phyloP scores from a whole-genome alignment of 2,888 invertebrate genomes.

The Caenorhabditis drosophilae region DNA sequence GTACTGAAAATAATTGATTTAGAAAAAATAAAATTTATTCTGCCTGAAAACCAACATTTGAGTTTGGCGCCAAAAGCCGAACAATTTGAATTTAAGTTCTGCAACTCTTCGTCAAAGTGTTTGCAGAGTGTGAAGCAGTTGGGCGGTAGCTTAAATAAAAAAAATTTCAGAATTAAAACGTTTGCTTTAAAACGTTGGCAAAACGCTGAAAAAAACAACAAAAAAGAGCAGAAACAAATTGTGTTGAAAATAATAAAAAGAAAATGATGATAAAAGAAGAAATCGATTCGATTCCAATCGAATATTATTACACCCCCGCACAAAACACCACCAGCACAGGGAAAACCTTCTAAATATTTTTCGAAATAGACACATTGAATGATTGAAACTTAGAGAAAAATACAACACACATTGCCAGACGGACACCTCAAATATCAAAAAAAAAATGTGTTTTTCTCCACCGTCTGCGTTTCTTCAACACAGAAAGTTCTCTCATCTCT shows the following conservation, averaged over 20 bases:
- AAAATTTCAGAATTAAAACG: background rate
- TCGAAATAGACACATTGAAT: too few species aligned
- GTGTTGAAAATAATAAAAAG: background rate
- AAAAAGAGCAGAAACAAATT: background rate
- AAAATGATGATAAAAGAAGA: background rate
- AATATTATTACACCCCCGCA: constrained; percentile 41
- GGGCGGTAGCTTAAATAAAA: too few species aligned
- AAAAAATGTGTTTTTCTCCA: too few species aligned
- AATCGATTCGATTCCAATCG: background rate
- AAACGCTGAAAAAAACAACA: background rate
- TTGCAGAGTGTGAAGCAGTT: too few species aligned
- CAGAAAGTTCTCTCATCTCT: too few species aligned
- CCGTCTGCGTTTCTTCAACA: too few species aligned
- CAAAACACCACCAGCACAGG: too few species aligned
- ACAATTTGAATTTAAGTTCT: background rate
- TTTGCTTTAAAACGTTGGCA: background rate
- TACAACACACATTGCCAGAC: too few species aligned
- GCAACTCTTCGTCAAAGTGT: too few species aligned
- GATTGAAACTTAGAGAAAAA: too few species aligned
- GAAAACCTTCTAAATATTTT: too few species aligned
- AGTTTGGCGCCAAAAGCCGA: background rate
- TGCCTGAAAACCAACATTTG: background rate
- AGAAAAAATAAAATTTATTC: background rate
- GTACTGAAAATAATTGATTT: constrained; percentile 6
- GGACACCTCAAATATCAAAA: too few species aligned